These are phyloP conservation scores for Tachycineta bicolor DNA, from an alignment of 2,113 vertebrate genomes.

Conservation along the genomic window DNA sequence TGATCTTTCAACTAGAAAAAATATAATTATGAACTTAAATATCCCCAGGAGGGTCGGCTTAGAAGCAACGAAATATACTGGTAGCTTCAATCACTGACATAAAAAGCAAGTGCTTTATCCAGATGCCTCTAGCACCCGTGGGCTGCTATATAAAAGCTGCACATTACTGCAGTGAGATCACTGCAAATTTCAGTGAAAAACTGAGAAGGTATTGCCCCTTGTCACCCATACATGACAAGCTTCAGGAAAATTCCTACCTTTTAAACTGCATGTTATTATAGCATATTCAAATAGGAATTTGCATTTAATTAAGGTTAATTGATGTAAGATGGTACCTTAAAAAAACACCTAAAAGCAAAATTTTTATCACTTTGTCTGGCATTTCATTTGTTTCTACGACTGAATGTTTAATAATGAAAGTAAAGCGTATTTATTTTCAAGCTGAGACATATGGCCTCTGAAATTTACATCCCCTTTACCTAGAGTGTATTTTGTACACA, in stretches of 20 bases:
- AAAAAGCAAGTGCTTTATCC: not conserved
- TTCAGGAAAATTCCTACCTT: not conserved
- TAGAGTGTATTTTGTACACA: not conserved
- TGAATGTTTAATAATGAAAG: not conserved
- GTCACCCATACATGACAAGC: not conserved
- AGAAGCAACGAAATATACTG: not conserved
- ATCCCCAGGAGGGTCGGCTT: not conserved
- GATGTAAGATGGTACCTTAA: not conserved
- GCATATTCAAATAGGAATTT: not conserved
- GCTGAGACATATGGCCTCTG: too few relatives aligned
- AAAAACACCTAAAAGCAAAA: not conserved
- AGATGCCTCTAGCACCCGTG: not conserved
- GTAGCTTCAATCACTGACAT: not conserved
- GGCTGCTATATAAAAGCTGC: not conserved
- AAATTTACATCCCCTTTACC: not conserved
- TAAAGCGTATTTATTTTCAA: not conserved
- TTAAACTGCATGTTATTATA: not conserved
- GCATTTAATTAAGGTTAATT: not conserved
- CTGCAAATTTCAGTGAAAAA: not conserved
- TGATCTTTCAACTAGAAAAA: constrained; percentile 9
- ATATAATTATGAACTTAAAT: not conserved
- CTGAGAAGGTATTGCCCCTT: not conserved
- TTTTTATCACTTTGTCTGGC: not conserved
- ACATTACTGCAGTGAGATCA: not conserved
- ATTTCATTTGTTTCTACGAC: not conserved